A percentile compares a stretch with the other conserved stretches of the same genome.
phyloP scores from a whole-genome alignment of 1,140 invertebrate species.

The Cotesia glomerata region DNA sequence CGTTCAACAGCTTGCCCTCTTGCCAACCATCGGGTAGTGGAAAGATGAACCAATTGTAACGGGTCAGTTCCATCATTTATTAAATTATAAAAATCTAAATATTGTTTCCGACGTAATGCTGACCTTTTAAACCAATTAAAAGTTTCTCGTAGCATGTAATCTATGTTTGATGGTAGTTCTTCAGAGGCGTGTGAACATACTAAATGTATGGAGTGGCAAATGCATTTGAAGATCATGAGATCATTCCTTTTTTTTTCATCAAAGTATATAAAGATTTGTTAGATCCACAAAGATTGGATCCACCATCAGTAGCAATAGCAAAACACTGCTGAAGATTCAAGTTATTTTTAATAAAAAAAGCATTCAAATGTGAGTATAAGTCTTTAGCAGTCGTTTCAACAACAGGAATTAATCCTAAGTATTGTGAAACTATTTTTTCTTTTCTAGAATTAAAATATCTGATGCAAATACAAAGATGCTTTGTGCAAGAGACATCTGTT shows the following conservation, averaged over 20 bases:
- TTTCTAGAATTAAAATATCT: neutral
- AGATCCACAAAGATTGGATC: neutral
- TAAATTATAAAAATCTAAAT: neutral
- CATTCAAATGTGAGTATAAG: neutral
- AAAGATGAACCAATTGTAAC: conserved; percentile 36
- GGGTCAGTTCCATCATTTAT: conserved; percentile 27
- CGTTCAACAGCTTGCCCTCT: conserved; percentile 39
- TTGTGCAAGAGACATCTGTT: neutral
- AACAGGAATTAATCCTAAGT: neutral
- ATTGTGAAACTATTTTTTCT: neutral
- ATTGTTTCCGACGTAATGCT: neutral
- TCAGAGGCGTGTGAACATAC: neutral
- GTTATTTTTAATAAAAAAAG: neutral
- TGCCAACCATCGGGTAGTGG: conserved; percentile 42
- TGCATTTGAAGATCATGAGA: neutral
- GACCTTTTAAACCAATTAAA: neutral
- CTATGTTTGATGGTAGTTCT: neutral
- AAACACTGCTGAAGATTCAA: neutral
- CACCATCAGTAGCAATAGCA: neutral
- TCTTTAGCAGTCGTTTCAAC: neutral
- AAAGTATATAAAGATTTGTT: neutral
- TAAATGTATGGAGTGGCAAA: neutral
- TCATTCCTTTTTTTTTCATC: neutral
- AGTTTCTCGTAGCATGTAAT: neutral
- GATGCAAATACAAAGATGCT: neutral